Evolutionary conservation across 2,888 invertebrate genomes (phyloP).

Genomic region (Choristoneura rosaceana): DNA sequence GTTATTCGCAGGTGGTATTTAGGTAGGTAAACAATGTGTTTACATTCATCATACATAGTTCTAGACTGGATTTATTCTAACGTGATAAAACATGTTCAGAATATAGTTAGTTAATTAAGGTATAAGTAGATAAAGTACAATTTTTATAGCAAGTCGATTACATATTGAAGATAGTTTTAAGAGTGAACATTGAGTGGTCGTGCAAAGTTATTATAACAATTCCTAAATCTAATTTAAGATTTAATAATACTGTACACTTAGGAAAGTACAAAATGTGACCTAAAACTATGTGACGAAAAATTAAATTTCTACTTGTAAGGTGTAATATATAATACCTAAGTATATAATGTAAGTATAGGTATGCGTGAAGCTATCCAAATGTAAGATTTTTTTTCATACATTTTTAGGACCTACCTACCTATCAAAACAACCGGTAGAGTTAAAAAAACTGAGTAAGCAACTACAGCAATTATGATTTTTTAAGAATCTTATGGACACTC

Average conservation of each 20-base stretch:
- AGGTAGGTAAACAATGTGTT: too few relatives aligned
- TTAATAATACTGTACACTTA: constrained; percentile 41
- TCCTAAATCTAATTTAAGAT: constrained; percentile 13
- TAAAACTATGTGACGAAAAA: constrained; percentile 44
- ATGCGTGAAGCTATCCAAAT: constrained; percentile 9
- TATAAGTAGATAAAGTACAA: constrained; percentile 24
- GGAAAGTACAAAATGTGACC: constrained; percentile 38
- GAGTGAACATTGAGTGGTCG: constrained; percentile 39
- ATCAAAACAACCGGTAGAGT: too few relatives aligned
- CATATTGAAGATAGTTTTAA: constrained; percentile 36
- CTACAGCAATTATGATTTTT: too few relatives aligned
- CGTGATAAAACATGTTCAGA: constrained; percentile 14
- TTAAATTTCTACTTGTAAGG: constrained; percentile 64
- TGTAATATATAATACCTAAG: constrained; percentile 31
- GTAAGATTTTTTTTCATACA: constrained; percentile 9
- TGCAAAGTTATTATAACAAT: constrained; percentile 31
- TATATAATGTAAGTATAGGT: neutral
- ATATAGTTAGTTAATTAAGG: neutral
- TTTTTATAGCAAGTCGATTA: constrained; percentile 39
- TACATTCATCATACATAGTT: neutral
- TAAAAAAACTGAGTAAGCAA: too few relatives aligned
- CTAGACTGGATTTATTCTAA: neutral
- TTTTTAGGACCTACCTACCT: neutral
- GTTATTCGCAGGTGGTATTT: too few relatives aligned
- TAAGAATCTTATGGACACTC: too few relatives aligned